A percentile compares a stretch with the other conserved stretches of the same genome.
These are phyloP conservation scores for Asteroscopus sphinx DNA, from an alignment of 2,888 invertebrate species.

Conservation along the genomic window DNA sequence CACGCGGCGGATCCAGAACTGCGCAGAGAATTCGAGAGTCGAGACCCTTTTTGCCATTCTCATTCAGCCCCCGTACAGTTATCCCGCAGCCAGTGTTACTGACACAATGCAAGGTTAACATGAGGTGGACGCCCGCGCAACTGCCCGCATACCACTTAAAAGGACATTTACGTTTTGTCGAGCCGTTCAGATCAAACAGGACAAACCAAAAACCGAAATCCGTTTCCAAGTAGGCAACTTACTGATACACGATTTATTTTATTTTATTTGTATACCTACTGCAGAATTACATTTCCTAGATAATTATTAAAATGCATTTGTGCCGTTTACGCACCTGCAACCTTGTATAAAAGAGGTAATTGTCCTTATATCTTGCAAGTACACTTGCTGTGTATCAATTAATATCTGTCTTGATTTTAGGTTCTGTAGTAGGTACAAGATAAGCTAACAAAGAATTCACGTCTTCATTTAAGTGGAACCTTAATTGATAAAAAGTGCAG, in stretches of 20 bases:
- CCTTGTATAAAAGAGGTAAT: conserved; percentile 63
- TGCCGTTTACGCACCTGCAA: conserved; percentile 56
- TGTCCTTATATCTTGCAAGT: conserved; percentile 59
- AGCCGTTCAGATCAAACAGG: conserved; percentile 68
- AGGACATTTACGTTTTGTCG: conserved; percentile 76
- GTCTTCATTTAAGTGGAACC: conserved; percentile 36
- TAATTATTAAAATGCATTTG: conserved; percentile 66
- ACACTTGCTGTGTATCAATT: conserved; percentile 46
- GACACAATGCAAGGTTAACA: conserved; percentile 86
- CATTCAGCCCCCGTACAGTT: conserved; percentile 83
- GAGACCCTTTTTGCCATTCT: conserved; percentile 75
- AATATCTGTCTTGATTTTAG: conserved; percentile 39
- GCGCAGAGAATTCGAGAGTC: conserved; percentile 52
- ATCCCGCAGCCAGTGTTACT: conserved; percentile 82
- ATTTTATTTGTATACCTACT: conserved; percentile 35
- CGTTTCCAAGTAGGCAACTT: conserved; percentile 58
- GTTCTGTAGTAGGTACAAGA: conserved; percentile 30
- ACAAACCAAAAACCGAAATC: conserved; percentile 68
- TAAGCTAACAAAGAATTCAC: conserved; percentile 40
- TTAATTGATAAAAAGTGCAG: conserved; percentile 57
- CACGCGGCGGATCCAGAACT: conserved; percentile 45
- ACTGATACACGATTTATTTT: conserved; percentile 52
- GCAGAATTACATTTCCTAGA: conserved; percentile 67
- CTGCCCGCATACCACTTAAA: conserved; percentile 73
- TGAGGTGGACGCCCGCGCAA: conserved; percentile 82